A percentile compares a stretch with the other conserved stretches of the same genome.
Conservation (phyloP, 2,888 invertebrate genomes). For the Phrixothrix hirtus region DNA sequence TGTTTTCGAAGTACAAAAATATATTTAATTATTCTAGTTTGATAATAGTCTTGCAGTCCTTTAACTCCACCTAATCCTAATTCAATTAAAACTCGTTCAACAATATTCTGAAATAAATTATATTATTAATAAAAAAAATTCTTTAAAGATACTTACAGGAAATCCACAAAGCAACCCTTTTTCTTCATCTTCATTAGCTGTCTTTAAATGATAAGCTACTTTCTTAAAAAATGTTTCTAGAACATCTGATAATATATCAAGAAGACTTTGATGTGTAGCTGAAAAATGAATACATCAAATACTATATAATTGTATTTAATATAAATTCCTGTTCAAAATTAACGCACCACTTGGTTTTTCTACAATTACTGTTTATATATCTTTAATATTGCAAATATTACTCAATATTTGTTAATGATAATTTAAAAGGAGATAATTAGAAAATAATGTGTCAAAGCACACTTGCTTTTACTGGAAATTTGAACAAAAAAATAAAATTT, state of each 20-base stretch:
- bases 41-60: conserved; percentile 64
- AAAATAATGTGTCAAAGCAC: too few relatives aligned
- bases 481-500: not conserved
- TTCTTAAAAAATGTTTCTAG: conserved; percentile 57
- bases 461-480: not conserved
- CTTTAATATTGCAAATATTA: too few relatives aligned
- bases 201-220: conserved; percentile 57
- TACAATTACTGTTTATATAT: too few relatives aligned
- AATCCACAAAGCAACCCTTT: conserved; percentile 54
- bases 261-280: conserved; percentile 57
- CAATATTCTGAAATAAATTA: conserved; percentile 56
- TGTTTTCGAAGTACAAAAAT: conserved; percentile 45
- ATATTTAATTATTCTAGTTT: conserved; percentile 53
- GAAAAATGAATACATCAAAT: conserved; percentile 8
- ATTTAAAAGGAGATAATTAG: too few relatives aligned
- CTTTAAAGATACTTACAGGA: conserved; percentile 59
- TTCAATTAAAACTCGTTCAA: conserved; percentile 65
- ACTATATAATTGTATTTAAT: too few relatives aligned
- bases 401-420: too few relatives aligned
- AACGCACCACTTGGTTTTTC: too few relatives aligned
- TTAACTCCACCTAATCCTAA: conserved; percentile 63
- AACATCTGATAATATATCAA: conserved; percentile 58
- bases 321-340: too few relatives aligned
- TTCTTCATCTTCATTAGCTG: conserved; percentile 60
- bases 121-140: not conserved